Conservation (phyloP, 2,888 invertebrate species). For the Achlya flavicornis region DNA sequence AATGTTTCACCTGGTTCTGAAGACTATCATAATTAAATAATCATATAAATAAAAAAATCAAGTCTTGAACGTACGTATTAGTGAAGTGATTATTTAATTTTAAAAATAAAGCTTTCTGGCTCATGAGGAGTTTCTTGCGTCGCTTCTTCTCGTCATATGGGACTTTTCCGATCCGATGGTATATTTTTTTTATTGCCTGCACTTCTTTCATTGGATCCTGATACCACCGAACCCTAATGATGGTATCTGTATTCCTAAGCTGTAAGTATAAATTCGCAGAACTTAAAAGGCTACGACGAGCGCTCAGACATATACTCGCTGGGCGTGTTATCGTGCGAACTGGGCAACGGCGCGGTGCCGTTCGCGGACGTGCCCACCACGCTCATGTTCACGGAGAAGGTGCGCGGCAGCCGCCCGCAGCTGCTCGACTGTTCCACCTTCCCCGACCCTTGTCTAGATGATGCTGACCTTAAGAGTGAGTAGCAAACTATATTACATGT, state of each 20-base stretch:
- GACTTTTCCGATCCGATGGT: too few species aligned
- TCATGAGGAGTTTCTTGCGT: too few species aligned
- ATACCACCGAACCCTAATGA: too few species aligned
- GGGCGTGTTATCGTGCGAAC: slow-evolving; percentile 93
- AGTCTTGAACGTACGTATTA: too few species aligned
- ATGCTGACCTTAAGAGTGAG: slow-evolving; percentile 71
- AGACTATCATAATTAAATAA: too few species aligned
- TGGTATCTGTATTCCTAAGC: not conserved
- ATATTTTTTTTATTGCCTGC: too few species aligned
- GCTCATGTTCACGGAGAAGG: slow-evolving; percentile 95
- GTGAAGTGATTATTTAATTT: too few species aligned
- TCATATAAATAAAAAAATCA: too few species aligned
- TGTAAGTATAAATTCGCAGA: slow-evolving; percentile 69
- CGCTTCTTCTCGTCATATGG: too few species aligned
- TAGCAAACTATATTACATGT: not conserved
- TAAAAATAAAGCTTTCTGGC: too few species aligned
- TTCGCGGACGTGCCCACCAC: slow-evolving; percentile 94
- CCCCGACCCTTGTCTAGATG: slow-evolving; percentile 76
- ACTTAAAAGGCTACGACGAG: slow-evolving; percentile 93
- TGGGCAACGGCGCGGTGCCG: slow-evolving; percentile 95
- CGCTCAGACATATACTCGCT: slow-evolving; percentile 96
- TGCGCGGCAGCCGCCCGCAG: slow-evolving; percentile 90
- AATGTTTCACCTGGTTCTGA: too few species aligned
- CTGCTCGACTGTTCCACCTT: slow-evolving; percentile 89
- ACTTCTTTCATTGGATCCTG: too few species aligned